Conservation (phyloP, 1,140 invertebrate genomes). For the Drosophila nikananu region DNA sequence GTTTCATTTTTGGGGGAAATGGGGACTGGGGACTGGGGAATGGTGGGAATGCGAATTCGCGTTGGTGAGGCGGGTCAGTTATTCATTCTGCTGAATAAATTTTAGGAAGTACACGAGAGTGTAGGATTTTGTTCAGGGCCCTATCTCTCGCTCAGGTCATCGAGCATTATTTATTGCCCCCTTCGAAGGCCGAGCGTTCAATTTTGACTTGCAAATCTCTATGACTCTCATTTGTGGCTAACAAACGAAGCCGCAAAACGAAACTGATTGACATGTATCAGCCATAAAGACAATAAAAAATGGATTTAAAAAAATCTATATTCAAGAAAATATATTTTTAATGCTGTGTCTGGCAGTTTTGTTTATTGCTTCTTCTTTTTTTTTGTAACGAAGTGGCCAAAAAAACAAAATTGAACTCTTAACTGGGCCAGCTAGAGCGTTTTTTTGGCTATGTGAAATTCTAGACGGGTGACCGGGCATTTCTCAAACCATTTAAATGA, state of each 20-base stretch:
- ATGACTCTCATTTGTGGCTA: constrained; percentile 20
- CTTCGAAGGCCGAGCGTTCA: constrained; percentile 66
- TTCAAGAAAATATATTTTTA: constrained; percentile 33
- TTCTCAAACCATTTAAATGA: neutral
- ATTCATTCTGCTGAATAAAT: constrained; percentile 46
- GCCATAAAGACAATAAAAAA: constrained; percentile 25
- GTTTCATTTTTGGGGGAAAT: constrained; percentile 40
- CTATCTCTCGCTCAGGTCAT: constrained; percentile 17
- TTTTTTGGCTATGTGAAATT: constrained; percentile 49
- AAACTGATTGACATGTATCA: constrained; percentile 57
- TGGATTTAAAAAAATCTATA: neutral
- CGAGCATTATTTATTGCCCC: constrained; percentile 41
- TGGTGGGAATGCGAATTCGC: constrained; percentile 27
- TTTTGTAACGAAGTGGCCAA: constrained; percentile 62
- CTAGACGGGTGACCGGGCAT: constrained; percentile 26
- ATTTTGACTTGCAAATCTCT: constrained; percentile 71
- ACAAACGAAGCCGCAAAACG: constrained; percentile 33
- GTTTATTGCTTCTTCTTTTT: constrained; percentile 20
- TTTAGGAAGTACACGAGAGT: constrained; percentile 19
- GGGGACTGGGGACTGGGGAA: constrained; percentile 32
- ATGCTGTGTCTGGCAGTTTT: constrained; percentile 63
- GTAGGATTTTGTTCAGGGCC: constrained; percentile 26
- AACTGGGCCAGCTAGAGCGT: constrained; percentile 56
- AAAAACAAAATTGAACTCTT: constrained; percentile 47
- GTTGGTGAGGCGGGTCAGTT: constrained; percentile 70